Base-by-base conservation (phyloP, 2,888 invertebrate genomes). In the Macrophya annulata region DNA sequence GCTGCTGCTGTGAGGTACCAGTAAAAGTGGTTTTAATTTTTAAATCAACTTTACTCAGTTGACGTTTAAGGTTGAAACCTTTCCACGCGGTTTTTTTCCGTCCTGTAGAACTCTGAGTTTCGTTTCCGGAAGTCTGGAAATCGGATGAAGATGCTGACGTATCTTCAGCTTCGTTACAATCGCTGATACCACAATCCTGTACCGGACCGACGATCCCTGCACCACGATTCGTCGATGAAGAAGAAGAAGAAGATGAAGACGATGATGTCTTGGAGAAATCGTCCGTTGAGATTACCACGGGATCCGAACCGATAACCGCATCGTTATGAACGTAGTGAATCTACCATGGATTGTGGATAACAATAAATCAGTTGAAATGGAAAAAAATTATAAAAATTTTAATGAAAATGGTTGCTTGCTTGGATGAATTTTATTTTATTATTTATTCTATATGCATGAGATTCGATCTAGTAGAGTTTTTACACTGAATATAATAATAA, bases 61-160 rank as follows among this genome's bases (percentile, higher is more conserved):
- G 97, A 89, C 97, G 96, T 93, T 97, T 97, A 86, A 97, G 94
- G 93, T 96, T 97, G 94, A 97, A 97, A 86, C 96, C 95, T 93
- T 97, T 97, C 97, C 97, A 97, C 85, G 93, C 90, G 81, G 91
- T 91, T 84, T 88, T 91, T 88, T 92, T 92, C 81, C 90, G 88
- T 68, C 88, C 86, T 8, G 79, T 65, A 17, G 45, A 12, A 12
- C 43, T 55, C 15, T 81, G 81, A 17, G 6, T 45, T 5, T 31
- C 51, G 40, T 40, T 71, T 17, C 85, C 77, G 8, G 17, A 89
- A 89, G 88, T 89, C 21, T 86, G 87, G 82, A 72, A 86, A 12
- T 79, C 77, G 84, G 9, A 51, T 84, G 72, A 85, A 86, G 86
- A 86, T 45, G 62, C 79, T 17, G 65, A 43, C 82, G 88, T 51